Base-by-base conservation (phyloP, 1,140 invertebrate genomes). In the Lordiphosa collinella region DNA sequence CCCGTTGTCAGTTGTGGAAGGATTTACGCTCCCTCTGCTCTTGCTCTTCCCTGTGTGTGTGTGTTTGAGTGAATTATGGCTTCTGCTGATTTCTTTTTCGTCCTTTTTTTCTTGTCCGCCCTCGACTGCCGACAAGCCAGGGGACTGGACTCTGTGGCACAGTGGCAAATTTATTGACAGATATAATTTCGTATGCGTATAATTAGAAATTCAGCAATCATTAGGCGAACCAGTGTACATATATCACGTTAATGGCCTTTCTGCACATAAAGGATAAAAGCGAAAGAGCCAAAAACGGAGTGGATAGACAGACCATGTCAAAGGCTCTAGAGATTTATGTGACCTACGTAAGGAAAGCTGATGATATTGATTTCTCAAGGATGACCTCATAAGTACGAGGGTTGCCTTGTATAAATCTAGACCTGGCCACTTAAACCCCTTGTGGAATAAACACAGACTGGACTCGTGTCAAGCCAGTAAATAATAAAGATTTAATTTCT, bases 191-290 rank as follows among this genome's bases (percentile, higher is more conserved):
- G 72, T 76, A 82, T 76, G 70, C 67, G 82, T 86, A 86, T 86
- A 86, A 86, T 86, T 86, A 86, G 75, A 86, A 86, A 86, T 86
- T 86, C 75, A 82, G 82, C 82, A 86, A 86, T 86, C 82, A 86
- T 86, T 86, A 79, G 67, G 67, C 76, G 66, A 14, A 59, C 59
- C 67, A 52, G 34, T 43, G 46, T 56, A 41, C 72, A 85, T 84
- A 84, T 85, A 84, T 84, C 78, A 84, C 78, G 69, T 84, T 84
- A 84, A 84, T 84, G 78, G 79, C 51, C 74, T 79, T 79, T 79
- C 74, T 55, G 41, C 74, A 65, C 74, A 56, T 59, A 25, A 25
- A 25, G 22, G 22, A 25, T 25, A 25, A 25, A 25, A 7, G 22
- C 22, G 22, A 25, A 25, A 25, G 22, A 70, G 61, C 31, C 47